These are phyloP conservation scores for Cydia pomonella DNA, from an alignment of 1,140 invertebrate genomes.

Conservation along the genomic window DNA sequence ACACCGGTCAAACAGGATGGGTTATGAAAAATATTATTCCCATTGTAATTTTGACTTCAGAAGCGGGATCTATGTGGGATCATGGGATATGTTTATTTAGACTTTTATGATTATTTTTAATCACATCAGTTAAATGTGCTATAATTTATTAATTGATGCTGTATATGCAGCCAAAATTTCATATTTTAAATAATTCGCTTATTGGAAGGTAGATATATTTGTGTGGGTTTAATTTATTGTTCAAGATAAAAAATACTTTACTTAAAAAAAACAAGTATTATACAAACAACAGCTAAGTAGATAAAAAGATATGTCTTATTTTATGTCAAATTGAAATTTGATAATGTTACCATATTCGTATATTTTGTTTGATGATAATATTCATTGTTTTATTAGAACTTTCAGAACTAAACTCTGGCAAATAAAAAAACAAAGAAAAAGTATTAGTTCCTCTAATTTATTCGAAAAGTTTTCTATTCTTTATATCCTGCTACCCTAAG, in stretches of 20 bases:
- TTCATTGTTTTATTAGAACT: neutral
- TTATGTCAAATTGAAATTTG: neutral
- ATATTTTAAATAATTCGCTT: too few species aligned
- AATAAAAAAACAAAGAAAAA: neutral
- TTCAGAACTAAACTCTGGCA: neutral
- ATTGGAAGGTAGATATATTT: too few species aligned
- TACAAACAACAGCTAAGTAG: neutral
- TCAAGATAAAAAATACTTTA: neutral
- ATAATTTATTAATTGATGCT: too few species aligned
- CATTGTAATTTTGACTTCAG: neutral
- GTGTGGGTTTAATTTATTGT: too few species aligned
- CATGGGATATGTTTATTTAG: too few species aligned
- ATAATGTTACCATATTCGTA: neutral
- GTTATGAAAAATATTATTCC: neutral
- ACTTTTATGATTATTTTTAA: too few species aligned
- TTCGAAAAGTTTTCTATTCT: too few species aligned
- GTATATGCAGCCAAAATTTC: too few species aligned
- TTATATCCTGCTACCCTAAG: too few species aligned
- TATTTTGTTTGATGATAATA: neutral
- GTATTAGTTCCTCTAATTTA: too few species aligned
- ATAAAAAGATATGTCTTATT: neutral
- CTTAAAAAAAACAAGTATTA: neutral
- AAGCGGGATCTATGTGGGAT: neutral
- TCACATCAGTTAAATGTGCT: too few species aligned
- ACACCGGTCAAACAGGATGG: neutral